Evolutionary conservation across 2,797 vertebrate species (phyloP), one percentile per base, ranked within the genome.

Genomic region (Mormyrus hasselquistii): DNA sequence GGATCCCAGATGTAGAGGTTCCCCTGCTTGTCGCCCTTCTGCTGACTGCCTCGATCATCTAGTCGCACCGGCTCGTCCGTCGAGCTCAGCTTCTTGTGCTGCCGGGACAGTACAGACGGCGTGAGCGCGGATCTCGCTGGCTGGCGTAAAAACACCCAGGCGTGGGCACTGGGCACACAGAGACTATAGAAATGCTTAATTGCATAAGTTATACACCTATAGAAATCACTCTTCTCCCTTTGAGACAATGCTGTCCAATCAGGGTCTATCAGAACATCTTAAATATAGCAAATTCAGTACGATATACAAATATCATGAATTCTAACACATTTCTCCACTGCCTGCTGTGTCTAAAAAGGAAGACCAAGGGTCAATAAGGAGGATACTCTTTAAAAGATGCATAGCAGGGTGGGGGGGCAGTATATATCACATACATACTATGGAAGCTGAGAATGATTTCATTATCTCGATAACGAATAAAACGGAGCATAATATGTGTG

Each of bases 31-130:
- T 95, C 97, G 91, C 92, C 96, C 95, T 92, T 97, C 95, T 91
- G 93, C 65, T 95, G 90, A 19, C 98, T 97, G 49, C 97, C 97
- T 57, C 91, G 96, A 90, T 92, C 97, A 82, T 98, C 97, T 89
- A 97, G 86, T 50, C 95, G 95, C 69, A 94, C 93, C 19, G 94
- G 94, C 22, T 95, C 92, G 0, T 96, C 96, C 55, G 94, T 94
- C n/a, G 95, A 95, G 1, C 94, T 98, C 89, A 99, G 93, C 91
- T 98, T 99, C 95, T 99, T 99, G 92, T 99, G 98, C 98, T 99
- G 92, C 83, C 91, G 90, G 44, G 55, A 6, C 8, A 87, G 57
- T 88, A 91, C 3, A 25, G 34, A 49, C n/a, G 3, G 2, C 9
- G 50, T 73, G 65, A 73, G 65, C 4, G 65, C 4, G 10, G 65